phyloP scores from a whole-genome alignment of 2,797 vertebrate genomes.

The Tenualosa ilisha region DNA sequence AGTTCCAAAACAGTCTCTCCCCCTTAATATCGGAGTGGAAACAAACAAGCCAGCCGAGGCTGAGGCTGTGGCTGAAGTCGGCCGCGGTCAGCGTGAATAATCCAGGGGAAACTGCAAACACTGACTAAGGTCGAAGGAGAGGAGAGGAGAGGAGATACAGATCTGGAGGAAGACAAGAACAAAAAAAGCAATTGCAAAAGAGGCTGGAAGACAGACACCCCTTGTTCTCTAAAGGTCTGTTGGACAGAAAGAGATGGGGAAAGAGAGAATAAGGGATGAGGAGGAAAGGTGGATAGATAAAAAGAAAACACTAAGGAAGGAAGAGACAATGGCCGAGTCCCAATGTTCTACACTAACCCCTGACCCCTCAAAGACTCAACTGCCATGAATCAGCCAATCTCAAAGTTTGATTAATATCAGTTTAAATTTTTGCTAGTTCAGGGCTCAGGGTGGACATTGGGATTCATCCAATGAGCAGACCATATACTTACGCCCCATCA shows the following conservation, averaged over 20 bases:
- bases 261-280: neutral
- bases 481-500: neutral
- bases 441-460: no score
- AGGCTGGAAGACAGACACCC: neutral
- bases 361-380: no score
- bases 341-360: no score
- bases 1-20: constrained; percentile 12
- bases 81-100: constrained; percentile 3
- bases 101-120: neutral
- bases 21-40: constrained; percentile 1
- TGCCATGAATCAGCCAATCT: no score
- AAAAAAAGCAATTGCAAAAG: neutral
- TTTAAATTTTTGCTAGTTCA: no score
- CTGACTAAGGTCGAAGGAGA: neutral
- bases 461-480: neutral
- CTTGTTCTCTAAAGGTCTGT: neutral
- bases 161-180: neutral
- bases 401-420: no score
- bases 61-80: neutral
- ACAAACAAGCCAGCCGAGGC: neutral
- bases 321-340: neutral
- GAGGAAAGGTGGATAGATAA: neutral
- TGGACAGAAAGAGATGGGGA: neutral
- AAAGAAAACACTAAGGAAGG: neutral
- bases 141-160: neutral